Evolutionary conservation across 1,140 invertebrate genomes (phyloP).

Genomic region (Pseudoatta argentina): DNA sequence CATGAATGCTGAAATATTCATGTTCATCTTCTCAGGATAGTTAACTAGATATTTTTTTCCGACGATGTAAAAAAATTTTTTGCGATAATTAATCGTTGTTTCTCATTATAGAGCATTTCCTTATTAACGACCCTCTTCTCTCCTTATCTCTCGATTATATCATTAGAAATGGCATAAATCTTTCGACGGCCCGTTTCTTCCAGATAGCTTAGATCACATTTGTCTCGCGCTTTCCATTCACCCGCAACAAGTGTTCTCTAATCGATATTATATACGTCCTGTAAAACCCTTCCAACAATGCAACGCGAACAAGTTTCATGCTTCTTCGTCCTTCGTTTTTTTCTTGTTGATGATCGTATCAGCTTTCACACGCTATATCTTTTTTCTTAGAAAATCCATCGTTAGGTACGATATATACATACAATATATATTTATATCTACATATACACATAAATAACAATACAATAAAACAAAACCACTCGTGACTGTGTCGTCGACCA

Average conservation of each 20-base stretch:
- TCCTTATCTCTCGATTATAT: not conserved
- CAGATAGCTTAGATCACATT: not conserved
- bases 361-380: not conserved
- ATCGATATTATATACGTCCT: slow-evolving; percentile 33
- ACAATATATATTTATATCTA: not conserved
- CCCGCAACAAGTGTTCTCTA: slow-evolving; percentile 49
- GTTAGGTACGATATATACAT: not conserved
- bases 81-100: not conserved
- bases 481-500: not conserved
- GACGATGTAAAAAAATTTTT: not conserved
- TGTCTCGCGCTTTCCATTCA: slow-evolving; percentile 7
- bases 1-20: not conserved
- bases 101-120: not conserved
- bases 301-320: slow-evolving; percentile 7
- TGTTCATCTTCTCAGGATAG: not conserved
- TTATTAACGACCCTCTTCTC: slow-evolving; percentile 15
- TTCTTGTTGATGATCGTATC: not conserved
- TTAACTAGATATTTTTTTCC: not conserved
- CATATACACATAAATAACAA: not conserved
- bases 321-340: not conserved
- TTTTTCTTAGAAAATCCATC: not conserved
- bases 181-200: not conserved
- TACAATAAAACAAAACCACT: not conserved
- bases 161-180: slow-evolving; percentile 26
- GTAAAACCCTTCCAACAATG: not conserved